Percentiles rank a stretch among this genome's conserved stretches.
phyloP scores from a whole-genome alignment of 2,797 vertebrate species.

The Chromis chromis region DNA sequence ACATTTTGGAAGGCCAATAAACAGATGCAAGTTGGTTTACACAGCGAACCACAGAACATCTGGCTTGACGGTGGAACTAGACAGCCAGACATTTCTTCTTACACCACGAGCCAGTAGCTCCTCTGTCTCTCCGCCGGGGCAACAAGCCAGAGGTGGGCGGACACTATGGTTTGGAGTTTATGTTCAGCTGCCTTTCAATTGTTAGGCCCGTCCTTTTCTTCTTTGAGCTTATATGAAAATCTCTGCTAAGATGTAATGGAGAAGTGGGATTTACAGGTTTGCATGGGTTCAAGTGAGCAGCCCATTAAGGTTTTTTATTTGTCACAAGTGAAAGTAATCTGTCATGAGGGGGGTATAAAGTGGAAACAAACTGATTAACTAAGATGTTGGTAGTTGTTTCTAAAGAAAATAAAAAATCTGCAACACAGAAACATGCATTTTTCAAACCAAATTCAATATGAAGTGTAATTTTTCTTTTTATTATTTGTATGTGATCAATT shows the following conservation, averaged over 20 bases:
- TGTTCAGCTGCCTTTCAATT: constrained; percentile 66
- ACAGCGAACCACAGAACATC: constrained; percentile 91
- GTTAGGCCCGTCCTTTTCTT: constrained; percentile 48
- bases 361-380: too few relatives aligned
- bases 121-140: constrained; percentile 73
- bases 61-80: constrained; percentile 91
- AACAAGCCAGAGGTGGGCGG: constrained; percentile 74
- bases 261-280: background rate
- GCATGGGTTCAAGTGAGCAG: background rate
- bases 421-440: background rate
- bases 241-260: constrained; percentile 1
- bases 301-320: background rate
- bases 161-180: constrained; percentile 58
- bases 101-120: constrained; percentile 82
- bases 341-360: too few relatives aligned
- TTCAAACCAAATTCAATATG: background rate
- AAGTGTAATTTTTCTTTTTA: background rate
- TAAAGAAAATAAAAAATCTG: too few relatives aligned
- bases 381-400: too few relatives aligned
- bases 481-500: background rate
- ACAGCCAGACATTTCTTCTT: constrained; percentile 89
- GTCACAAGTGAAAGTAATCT: background rate
- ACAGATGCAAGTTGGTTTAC: constrained; percentile 89
- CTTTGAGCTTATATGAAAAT: constrained; percentile 20
- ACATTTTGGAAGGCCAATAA: constrained; percentile 88